A percentile compares a stretch with the other conserved stretches of the same genome.
These are phyloP conservation scores for Acropternis orthonyx DNA, from an alignment of 2,797 vertebrate species.

Conservation along the genomic window DNA sequence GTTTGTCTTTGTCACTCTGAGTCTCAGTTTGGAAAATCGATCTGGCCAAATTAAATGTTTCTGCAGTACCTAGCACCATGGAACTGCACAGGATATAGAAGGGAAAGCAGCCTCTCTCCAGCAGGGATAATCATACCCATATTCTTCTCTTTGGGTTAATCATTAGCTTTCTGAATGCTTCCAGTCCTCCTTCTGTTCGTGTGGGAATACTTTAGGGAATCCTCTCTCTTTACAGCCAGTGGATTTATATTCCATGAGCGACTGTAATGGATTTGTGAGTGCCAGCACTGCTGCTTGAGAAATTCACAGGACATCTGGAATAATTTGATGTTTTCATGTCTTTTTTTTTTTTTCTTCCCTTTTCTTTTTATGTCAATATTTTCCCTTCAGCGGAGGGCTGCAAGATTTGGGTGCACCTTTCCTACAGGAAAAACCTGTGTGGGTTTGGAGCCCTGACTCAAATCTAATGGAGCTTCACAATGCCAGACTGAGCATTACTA, in stretches of 20 bases:
- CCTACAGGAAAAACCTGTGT: background rate
- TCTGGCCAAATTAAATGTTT: constrained; percentile 12
- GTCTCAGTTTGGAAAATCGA: background rate
- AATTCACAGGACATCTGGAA: constrained; percentile 46
- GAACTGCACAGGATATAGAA: background rate
- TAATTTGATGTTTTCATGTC: background rate
- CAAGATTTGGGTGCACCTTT: background rate
- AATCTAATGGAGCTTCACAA: rapidly evolving
- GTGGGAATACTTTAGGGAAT: constrained; percentile 48
- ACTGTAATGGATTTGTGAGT: background rate
- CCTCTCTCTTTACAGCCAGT: constrained; percentile 34
- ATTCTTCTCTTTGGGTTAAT: background rate
- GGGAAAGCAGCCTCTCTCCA: background rate
- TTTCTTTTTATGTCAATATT: background rate
- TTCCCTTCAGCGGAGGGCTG: background rate
- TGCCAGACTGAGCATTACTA: background rate
- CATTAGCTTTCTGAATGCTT: constrained; percentile 48
- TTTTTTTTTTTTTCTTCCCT: background rate
- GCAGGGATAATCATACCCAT: constrained; percentile 17
- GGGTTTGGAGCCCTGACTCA: background rate
- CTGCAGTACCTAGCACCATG: background rate
- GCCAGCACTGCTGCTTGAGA: constrained; percentile 24
- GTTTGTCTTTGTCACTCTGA: background rate
- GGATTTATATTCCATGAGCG: background rate
- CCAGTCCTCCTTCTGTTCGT: constrained; percentile 43